Evolutionary conservation across 2,113 vertebrate genomes (phyloP).

Genomic region (Leptobrachium leishanense): DNA sequence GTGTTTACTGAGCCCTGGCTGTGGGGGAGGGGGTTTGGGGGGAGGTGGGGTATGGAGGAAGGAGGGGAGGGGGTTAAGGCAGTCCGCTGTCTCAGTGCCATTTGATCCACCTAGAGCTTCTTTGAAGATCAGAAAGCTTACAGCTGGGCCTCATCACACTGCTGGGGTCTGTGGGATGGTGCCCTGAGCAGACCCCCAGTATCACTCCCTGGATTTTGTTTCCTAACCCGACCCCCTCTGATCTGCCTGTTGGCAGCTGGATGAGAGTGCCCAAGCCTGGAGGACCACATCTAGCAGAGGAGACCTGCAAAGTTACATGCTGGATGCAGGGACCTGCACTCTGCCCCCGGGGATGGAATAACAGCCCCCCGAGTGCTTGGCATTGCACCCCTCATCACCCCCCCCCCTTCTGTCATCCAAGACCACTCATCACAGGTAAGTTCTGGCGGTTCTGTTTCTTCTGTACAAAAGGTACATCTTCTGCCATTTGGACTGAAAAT

Average conservation of each 20-base stretch:
- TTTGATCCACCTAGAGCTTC: constrained; percentile 65
- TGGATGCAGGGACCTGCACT: constrained; percentile 17
- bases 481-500: too few species aligned
- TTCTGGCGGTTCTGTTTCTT: too few species aligned
- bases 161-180: constrained; percentile 46
- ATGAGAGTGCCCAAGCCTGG: neutral
- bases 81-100: constrained; percentile 51
- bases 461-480: too few species aligned
- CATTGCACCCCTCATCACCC: neutral
- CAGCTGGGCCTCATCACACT: constrained; percentile 60
- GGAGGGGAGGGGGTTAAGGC: constrained; percentile 43
- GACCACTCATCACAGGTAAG: neutral
- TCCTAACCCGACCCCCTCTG: constrained; percentile 21
- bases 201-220: constrained; percentile 52
- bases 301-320: constrained; percentile 20
- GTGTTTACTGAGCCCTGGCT: neutral
- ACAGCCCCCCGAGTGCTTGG: constrained; percentile 1
- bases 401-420: neutral
- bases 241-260: constrained; percentile 23
- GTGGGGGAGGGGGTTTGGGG: constrained; percentile 1
- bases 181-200: constrained; percentile 21
- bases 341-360: constrained; percentile 16
- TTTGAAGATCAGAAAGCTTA: constrained; percentile 74
- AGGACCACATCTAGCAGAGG: constrained; percentile 21
- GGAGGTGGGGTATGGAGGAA: neutral